Conservation (phyloP, 2,888 invertebrate species). For the Nesidiocoris tenuis region DNA sequence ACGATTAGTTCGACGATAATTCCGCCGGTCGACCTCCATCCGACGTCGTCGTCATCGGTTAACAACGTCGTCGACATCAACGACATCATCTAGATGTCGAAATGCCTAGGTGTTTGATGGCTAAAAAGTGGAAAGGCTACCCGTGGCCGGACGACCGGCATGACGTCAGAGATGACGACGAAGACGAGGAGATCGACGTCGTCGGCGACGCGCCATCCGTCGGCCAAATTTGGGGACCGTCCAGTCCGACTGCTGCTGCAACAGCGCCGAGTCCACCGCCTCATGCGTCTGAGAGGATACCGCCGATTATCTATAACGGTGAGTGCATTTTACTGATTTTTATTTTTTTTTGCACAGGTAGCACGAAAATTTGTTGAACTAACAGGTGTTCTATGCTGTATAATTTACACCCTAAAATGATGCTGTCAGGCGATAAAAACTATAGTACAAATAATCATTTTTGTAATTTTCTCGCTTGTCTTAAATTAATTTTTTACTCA, state of each 20-base stretch:
- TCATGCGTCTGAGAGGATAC: slow-evolving; percentile 51
- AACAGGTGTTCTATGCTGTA: no score
- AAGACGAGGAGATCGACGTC: slow-evolving; percentile 79
- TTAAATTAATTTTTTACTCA: no score
- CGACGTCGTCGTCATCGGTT: slow-evolving; percentile 10
- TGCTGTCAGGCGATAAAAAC: no score
- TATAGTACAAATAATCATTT: no score
- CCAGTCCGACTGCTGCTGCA: slow-evolving; percentile 64
- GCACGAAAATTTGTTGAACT: no score
- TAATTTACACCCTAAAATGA: no score
- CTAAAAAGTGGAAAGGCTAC: slow-evolving; percentile 91
- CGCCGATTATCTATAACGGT: slow-evolving; percentile 51
- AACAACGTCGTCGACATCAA: background rate
- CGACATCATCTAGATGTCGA: slow-evolving; percentile 56
- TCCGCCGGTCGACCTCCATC: slow-evolving; percentile 5
- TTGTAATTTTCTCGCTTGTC: no score
- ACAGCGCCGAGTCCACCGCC: slow-evolving; percentile 59
- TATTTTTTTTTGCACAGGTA: background rate
- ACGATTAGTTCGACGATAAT: slow-evolving; percentile 13
- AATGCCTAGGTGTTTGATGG: slow-evolving; percentile 95
- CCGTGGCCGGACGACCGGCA: slow-evolving; percentile 63
- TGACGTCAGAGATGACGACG: slow-evolving; percentile 51
- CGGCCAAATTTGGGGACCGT: slow-evolving; percentile 48
- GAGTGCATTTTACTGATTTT: slow-evolving; percentile 21
- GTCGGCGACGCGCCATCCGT: slow-evolving; percentile 58